Base-by-base conservation (phyloP, 2,888 invertebrate genomes). In the Yponomeuta plumbellus region DNA sequence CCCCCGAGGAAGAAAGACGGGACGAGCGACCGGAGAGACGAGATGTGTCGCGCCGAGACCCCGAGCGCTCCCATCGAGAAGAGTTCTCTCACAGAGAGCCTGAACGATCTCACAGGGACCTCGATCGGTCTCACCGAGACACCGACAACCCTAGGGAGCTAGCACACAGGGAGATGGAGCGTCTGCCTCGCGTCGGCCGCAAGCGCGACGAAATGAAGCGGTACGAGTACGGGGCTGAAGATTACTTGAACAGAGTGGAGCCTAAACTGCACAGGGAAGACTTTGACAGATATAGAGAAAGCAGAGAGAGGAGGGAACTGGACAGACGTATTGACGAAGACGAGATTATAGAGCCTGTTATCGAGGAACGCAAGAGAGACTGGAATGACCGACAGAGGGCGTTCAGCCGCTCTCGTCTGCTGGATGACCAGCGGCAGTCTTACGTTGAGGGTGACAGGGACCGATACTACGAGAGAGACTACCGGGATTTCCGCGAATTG, bases 1-100 rank as follows among this genome's bases (percentile, higher is more conserved):
- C 91, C 80, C 90, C 91, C 66, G 91, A 91, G 80, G 88, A 91
- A 83, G 89, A 91, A 84, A 82, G 82, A 75, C 80, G 88, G 71
- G 88, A 90, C 74, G 90, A 91, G 89, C 88, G 91, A 74, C 88
- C 74, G 68, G 90, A 88, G 71, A 82, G 89, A 75, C 81, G 86
- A 76, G 88, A 88, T 72, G 84, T 82, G 80, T 85, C 88, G 77
- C 84, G 90, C 69, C 79, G 88, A 79, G 89, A 89, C 79, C 85
- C 83, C 66, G 89, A 88, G 68, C 89, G 89, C 77, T 83, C 89
- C 78, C 86, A 83, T 75, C 81, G 87, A n/a, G 65, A 68, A 13
- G 20, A 20, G 11, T 44, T 64, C 20, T 20, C 40, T 5, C 57
- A 21, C 23, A 26, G 66, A 21, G 66, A 66, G 11, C 71, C 34